phyloP scores from a whole-genome alignment of 2,888 invertebrate genomes.

The Eupeodes luniger region DNA sequence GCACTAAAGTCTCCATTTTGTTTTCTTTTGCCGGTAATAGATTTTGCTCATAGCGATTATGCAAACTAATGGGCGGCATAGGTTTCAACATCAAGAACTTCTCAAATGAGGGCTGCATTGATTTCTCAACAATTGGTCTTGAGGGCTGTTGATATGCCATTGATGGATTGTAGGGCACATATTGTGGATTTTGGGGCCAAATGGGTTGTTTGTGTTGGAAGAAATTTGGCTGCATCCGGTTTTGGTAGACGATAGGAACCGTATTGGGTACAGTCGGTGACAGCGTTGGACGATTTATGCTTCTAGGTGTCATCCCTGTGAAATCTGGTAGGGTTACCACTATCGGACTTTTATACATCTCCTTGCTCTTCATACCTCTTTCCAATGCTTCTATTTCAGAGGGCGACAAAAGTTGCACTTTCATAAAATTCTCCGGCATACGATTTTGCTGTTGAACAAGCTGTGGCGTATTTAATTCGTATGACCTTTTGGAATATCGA shows the following conservation, averaged over 20 bases:
- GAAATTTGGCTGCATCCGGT: background rate
- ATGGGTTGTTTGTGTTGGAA: background rate
- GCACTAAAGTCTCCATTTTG: background rate
- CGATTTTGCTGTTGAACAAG: background rate
- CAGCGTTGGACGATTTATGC: constrained; percentile 15
- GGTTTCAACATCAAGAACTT: background rate
- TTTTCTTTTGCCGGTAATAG: background rate
- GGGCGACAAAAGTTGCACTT: constrained; percentile 54
- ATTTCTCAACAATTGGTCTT: background rate
- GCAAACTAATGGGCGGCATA: background rate
- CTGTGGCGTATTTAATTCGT: constrained; percentile 40
- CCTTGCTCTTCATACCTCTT: constrained; percentile 36
- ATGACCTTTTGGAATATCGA: constrained; percentile 47
- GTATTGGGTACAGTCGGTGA: constrained; percentile 69
- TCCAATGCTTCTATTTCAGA: constrained; percentile 53
- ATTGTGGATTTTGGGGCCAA: constrained; percentile 15
- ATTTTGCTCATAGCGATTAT: background rate
- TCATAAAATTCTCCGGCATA: constrained; percentile 30
- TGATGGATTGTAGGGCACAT: background rate
- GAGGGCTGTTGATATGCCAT: background rate
- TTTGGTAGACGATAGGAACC: constrained; percentile 75
- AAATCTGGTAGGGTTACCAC: constrained; percentile 74
- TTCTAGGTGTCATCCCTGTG: constrained; percentile 24
- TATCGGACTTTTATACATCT: constrained; percentile 62
- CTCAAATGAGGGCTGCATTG: background rate